Percentiles rank a stretch among this genome's conserved stretches.
Conservation (phyloP, 2,113 vertebrate genomes). For the Propithecus coquereli region DNA sequence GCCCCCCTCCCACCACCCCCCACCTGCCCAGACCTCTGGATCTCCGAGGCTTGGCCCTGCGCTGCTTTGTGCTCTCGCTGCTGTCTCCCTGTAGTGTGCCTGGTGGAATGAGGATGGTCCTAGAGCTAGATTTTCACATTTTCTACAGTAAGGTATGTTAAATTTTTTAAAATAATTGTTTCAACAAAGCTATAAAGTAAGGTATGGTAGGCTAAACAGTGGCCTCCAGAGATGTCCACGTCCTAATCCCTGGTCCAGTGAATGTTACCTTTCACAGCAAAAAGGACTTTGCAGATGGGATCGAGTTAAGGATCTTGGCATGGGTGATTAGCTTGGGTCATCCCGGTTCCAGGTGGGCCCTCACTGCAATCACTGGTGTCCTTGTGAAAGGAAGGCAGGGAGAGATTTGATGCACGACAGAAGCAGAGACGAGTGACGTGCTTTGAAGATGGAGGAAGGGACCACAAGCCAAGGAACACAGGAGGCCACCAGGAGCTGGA, state of each 20-base stretch:
- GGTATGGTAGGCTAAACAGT: background rate
- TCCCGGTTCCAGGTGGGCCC: background rate
- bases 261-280: background rate
- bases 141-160: background rate
- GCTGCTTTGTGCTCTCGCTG: background rate
- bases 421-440: background rate
- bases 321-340: background rate
- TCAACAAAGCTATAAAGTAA: background rate
- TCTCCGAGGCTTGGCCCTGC: background rate
- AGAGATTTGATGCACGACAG: background rate
- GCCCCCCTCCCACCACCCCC: too few species aligned
- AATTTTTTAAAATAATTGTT: background rate
- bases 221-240: background rate
- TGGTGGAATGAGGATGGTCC: background rate
- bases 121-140: background rate
- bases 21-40: fast-evolving
- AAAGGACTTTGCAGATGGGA: background rate
- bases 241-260: background rate
- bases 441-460: background rate
- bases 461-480: background rate
- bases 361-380: background rate
- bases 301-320: background rate
- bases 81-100: background rate
- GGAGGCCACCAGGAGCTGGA: background rate
- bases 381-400: background rate